Evolutionary conservation across 1,140 invertebrate species (phyloP), one percentile per base, ranked within the genome.

Genomic region (Scaptomyza pallida): DNA sequence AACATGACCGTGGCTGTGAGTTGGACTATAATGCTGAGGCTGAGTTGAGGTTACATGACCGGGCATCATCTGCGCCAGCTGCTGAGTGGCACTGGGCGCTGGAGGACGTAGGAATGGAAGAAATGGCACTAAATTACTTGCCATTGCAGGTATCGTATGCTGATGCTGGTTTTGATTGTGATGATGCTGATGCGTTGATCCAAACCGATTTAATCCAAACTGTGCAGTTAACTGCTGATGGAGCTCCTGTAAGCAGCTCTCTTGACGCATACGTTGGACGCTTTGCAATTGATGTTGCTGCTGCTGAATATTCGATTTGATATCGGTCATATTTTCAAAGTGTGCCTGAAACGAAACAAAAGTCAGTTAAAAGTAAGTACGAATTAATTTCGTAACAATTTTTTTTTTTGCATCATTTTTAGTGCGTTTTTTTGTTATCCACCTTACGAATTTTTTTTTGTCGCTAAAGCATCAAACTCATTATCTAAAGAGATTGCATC

Each of bases 31-130:
- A 37, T 65, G 50, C 3, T 26, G 23, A 5, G 33, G 19, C 47
- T 78, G 77, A 19, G 45, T 17, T 26, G 5, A 6, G 16, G 15
- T 35, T 13, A 35, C 50, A 37, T 78, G 61, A 13, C 52, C 55
- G 5, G 72, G 69, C 41, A 86, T 70, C n/a, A 85, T 43, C 23
- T 26, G 23, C 6, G 23, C 23, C 23, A 26, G 40, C 35, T 73
- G 72, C 33, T 85, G 75, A 13, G 76, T 21, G 10, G 10, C 44
- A 12, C 33, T 50, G 12, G 71, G 70, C 35, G 67, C 19, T 17
- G 81, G 67, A 3, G 86, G 81, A 17, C 83, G 69, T 16, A 89
- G 55, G 40, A 90, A 90, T 54, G 88, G 88, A 15, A 90, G 60
- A 45, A 90, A 90, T 56, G 88, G 82, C 43, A 88, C 55, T 16